Evolutionary conservation across 2,888 invertebrate species (phyloP).

Genomic region (Eretmocerus hayati): DNA sequence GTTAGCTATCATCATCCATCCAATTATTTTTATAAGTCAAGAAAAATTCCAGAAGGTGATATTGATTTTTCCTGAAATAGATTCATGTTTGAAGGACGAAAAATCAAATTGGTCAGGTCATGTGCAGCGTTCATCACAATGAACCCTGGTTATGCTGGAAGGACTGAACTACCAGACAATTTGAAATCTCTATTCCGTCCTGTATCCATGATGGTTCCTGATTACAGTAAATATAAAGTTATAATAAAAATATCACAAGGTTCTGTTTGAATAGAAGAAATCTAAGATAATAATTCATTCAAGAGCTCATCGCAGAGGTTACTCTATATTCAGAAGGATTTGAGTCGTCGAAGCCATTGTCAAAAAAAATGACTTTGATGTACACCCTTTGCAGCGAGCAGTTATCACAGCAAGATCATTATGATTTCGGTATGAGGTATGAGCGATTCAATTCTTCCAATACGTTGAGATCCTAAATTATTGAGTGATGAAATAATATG

Average conservation of each 20-base stretch:
- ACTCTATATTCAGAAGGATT: slow-evolving; percentile 91
- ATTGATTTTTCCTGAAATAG: slow-evolving; percentile 40
- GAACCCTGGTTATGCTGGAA: slow-evolving; percentile 88
- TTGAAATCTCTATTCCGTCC: slow-evolving; percentile 81
- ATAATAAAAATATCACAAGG: not conserved
- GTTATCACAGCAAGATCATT: slow-evolving; percentile 85
- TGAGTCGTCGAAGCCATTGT: slow-evolving; percentile 78
- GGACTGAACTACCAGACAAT: slow-evolving; percentile 84
- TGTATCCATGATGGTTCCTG: slow-evolving; percentile 88
- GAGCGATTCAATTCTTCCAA: not conserved
- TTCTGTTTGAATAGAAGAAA: not conserved
- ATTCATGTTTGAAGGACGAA: slow-evolving; percentile 84
- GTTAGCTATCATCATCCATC: slow-evolving; percentile 42
- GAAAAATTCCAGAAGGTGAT: slow-evolving; percentile 6
- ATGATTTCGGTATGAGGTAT: slow-evolving; percentile 82
- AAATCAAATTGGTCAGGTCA: slow-evolving; percentile 71
- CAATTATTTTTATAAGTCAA: not conserved
- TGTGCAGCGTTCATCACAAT: slow-evolving; percentile 87
- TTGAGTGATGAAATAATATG: not conserved
- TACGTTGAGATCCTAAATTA: not conserved
- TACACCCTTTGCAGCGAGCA: slow-evolving; percentile 88
- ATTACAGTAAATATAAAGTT: slow-evolving; percentile 61
- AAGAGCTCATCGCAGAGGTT: slow-evolving; percentile 80
- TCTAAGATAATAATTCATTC: too few species aligned
- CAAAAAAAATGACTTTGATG: slow-evolving; percentile 89